Conservation (phyloP, 2,888 invertebrate genomes). For the Drepanosiphum platanoidis region DNA sequence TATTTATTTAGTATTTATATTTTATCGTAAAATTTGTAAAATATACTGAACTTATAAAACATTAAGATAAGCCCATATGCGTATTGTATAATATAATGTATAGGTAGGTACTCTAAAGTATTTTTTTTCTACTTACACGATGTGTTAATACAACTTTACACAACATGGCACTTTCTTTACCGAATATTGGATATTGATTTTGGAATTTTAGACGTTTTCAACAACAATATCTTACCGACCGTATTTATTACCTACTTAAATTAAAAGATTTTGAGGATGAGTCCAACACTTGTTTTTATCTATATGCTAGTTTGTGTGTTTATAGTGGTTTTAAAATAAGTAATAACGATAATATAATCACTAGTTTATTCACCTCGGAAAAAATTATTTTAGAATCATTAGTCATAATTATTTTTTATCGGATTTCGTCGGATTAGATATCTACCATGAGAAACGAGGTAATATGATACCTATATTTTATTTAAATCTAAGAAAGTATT, state of each 20-base stretch:
- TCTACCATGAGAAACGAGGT: not conserved
- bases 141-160: not conserved
- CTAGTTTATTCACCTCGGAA: not conserved
- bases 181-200: not conserved
- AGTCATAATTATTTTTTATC: slow-evolving; percentile 41
- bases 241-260: not conserved
- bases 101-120: not conserved
- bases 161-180: slow-evolving; percentile 26
- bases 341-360: not conserved
- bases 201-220: not conserved
- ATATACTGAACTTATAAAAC: not conserved
- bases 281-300: not conserved
- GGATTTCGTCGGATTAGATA: slow-evolving; percentile 43
- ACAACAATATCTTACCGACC: not conserved
- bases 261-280: not conserved
- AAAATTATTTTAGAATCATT: slow-evolving; percentile 22
- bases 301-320: not conserved
- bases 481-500: not conserved
- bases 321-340: not conserved
- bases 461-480: not conserved
- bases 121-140: slow-evolving; percentile 10
- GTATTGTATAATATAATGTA: too few relatives aligned
- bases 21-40: not conserved
- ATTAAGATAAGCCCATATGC: slow-evolving; percentile 38
- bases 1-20: not conserved